Conservation (phyloP, 2,113 vertebrate species). For the Planiliza haematocheilus region DNA sequence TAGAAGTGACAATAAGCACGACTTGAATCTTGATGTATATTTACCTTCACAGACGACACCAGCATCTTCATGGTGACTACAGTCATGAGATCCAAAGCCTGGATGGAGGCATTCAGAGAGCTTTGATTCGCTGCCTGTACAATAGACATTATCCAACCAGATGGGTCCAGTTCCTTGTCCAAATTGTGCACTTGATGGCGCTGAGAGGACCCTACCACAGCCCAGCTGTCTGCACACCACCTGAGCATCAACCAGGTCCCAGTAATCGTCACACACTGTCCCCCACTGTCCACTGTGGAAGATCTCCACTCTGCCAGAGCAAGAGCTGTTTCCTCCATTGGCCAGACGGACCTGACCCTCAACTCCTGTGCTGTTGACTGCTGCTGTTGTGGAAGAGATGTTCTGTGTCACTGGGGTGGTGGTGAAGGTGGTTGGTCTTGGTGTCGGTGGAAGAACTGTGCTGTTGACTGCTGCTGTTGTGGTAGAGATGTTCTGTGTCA, state of each 20-base stretch:
- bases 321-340: slow-evolving; percentile 50
- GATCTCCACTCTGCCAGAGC: slow-evolving; percentile 70
- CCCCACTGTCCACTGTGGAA: slow-evolving; percentile 64
- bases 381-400: not conserved
- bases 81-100: slow-evolving; percentile 58
- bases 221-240: slow-evolving; percentile 74
- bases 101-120: slow-evolving; percentile 43
- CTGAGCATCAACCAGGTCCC: slow-evolving; percentile 55
- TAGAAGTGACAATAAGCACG: no score
- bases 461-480: not conserved
- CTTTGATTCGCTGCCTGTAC: slow-evolving; percentile 36
- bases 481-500: no score
- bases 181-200: not conserved
- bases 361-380: not conserved
- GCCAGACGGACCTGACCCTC: slow-evolving; percentile 57
- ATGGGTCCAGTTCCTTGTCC: slow-evolving; percentile 64
- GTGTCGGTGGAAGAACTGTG: no score
- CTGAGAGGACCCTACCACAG: slow-evolving; percentile 56
- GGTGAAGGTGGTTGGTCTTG: no score
- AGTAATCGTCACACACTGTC: slow-evolving; percentile 62
- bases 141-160: slow-evolving; percentile 56
- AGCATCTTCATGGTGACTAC: slow-evolving; percentile 54
- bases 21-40: not conserved
- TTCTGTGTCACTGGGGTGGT: no score
- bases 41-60: slow-evolving; percentile 66